Conservation (phyloP, 2,797 vertebrate species). For the Phoeniculus purpureus region DNA sequence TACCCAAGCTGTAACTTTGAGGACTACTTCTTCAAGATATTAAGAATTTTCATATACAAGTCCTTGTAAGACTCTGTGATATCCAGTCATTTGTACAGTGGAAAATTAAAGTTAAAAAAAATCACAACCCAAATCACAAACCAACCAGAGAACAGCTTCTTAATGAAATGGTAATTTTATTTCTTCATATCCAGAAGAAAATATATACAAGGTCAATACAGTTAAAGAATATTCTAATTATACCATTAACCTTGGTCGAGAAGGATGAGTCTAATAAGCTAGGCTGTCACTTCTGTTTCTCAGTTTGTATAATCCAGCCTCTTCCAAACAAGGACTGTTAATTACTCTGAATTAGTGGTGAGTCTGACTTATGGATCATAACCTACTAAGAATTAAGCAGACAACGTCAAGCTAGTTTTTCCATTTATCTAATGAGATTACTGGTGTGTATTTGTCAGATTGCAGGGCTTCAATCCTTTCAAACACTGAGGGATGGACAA, state of each 20-base stretch:
- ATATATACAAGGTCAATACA: constrained; percentile 50
- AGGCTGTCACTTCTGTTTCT: constrained; percentile 60
- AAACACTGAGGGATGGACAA: constrained; percentile 26
- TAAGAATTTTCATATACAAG: background rate
- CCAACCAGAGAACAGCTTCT: constrained; percentile 4
- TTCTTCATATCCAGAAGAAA: constrained; percentile 43
- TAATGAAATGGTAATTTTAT: constrained; percentile 62
- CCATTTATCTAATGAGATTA: constrained; percentile 65
- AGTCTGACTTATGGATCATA: constrained; percentile 64
- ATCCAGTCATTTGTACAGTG: background rate
- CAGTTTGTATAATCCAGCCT: constrained; percentile 50
- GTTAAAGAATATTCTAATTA: constrained; percentile 60
- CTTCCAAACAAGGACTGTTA: constrained; percentile 64
- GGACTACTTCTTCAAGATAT: background rate
- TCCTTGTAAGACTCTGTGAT: background rate
- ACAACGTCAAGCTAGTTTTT: constrained; percentile 55
- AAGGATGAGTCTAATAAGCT: constrained; percentile 55
- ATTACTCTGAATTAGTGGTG: constrained; percentile 51
- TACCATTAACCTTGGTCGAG: constrained; percentile 56
- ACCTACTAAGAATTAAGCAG: constrained; percentile 63
- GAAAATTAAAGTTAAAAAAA: background rate
- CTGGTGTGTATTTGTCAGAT: background rate
- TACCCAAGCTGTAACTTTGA: background rate
- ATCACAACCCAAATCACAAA: background rate
- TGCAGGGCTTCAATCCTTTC: constrained; percentile 26